Conservation (phyloP, 1,140 invertebrate species). For the Pseudoatta argentina region DNA sequence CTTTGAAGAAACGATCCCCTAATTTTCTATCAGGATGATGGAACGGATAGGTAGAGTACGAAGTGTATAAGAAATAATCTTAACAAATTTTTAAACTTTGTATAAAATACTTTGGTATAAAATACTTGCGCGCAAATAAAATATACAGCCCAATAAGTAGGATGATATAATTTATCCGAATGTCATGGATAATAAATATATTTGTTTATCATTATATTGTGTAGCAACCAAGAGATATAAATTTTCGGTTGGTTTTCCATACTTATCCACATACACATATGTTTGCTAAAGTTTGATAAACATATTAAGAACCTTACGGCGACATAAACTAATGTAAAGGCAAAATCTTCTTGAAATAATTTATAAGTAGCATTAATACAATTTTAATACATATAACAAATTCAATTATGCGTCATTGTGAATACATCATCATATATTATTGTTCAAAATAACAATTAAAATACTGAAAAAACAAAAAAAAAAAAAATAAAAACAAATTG, state of each 20-base stretch:
- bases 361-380: not conserved
- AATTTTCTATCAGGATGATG: not conserved
- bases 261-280: conserved; percentile 16
- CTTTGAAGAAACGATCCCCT: not conserved
- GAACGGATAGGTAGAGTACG: not conserved
- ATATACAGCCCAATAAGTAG: not conserved
- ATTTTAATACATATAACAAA: not conserved
- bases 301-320: not conserved
- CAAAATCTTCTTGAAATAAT: conserved; percentile 25
- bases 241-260: conserved; percentile 9
- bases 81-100: conserved; percentile 1
- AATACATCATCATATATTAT: not conserved
- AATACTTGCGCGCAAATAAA: not conserved
- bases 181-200: conserved; percentile 1
- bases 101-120: not conserved
- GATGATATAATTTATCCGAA: conserved; percentile 25
- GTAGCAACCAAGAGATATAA: conserved; percentile 7
- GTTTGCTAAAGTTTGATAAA: conserved; percentile 30
- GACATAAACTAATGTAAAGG: not conserved
- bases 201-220: conserved; percentile 33
- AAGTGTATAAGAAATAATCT: not conserved
- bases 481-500: not conserved
- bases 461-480: not conserved
- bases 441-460: not conserved
- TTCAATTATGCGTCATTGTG: too few species aligned